phyloP scores from a whole-genome alignment of 1,140 invertebrate genomes.

The Calycopis cecrops region DNA sequence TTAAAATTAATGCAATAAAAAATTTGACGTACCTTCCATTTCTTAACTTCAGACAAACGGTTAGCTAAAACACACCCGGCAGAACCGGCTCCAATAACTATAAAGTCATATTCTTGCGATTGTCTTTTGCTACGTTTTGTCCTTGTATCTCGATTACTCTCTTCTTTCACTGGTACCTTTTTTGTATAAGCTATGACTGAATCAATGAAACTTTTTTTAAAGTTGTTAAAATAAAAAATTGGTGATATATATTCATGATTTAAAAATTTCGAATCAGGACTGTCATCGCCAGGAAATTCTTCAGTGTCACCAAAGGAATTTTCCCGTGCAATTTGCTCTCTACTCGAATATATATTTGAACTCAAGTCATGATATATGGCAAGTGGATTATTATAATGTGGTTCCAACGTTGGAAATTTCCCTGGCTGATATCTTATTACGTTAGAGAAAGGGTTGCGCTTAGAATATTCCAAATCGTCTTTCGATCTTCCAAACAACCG shows the following conservation, averaged over 20 bases:
- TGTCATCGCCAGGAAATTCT: slow-evolving; percentile 8
- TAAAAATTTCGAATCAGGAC: not conserved
- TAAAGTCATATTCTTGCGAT: slow-evolving; percentile 51
- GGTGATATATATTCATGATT: slow-evolving; percentile 10
- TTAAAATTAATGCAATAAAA: no score
- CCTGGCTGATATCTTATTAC: slow-evolving; percentile 11
- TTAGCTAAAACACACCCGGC: slow-evolving; percentile 61
- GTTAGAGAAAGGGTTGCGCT: slow-evolving; percentile 29
- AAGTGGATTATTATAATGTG: slow-evolving; percentile 1
- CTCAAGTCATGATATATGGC: slow-evolving; percentile 4
- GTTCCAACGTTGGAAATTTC: slow-evolving; percentile 9
- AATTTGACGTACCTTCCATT: slow-evolving; percentile 51
- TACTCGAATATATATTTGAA: no score
- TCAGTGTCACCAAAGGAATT: not conserved
- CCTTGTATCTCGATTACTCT: slow-evolving; percentile 21
- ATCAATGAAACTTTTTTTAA: slow-evolving; percentile 32
- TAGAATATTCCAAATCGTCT: slow-evolving; percentile 33
- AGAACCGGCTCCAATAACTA: slow-evolving; percentile 61
- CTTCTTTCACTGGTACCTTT: slow-evolving; percentile 27
- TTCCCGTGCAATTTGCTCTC: not conserved
- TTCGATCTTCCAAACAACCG: slow-evolving; percentile 75
- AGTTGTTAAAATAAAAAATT: slow-evolving; percentile 33
- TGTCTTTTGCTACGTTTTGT: slow-evolving; percentile 29
- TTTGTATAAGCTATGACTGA: slow-evolving; percentile 34
- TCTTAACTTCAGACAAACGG: slow-evolving; percentile 59